These are phyloP conservation scores for Selene dorsalis DNA, from an alignment of 2,797 vertebrate species.

Conservation along the genomic window DNA sequence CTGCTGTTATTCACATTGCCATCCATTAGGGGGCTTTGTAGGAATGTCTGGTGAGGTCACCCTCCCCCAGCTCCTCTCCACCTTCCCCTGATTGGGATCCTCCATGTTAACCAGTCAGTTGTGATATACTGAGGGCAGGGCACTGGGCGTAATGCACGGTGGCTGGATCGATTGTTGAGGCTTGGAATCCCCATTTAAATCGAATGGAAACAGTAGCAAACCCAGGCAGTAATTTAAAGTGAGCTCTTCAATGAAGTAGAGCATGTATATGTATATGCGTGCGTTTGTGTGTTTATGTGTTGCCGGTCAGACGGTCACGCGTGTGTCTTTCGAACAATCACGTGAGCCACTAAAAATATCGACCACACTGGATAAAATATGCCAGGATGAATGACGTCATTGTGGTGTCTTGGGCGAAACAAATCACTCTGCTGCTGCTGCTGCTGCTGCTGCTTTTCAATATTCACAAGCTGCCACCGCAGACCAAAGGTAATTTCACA, in stretches of 20 bases:
- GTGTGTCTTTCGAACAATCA: conserved; percentile 22
- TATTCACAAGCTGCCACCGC: conserved; percentile 68
- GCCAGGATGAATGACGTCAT: conserved; percentile 12
- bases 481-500: conserved; percentile 77
- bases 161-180: conserved; percentile 62
- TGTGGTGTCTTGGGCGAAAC: conserved; percentile 42
- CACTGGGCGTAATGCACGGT: conserved; percentile 61
- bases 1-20: conserved; percentile 44
- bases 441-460: conserved; percentile 60
- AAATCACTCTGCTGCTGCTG: conserved; percentile 66
- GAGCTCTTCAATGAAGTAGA: conserved; percentile 44
- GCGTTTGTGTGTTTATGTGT: conserved; percentile 42
- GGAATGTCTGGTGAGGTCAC: conserved; percentile 59
- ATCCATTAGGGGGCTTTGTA: conserved; percentile 80
- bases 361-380: conserved; percentile 43
- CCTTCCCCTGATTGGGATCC: conserved; percentile 35
- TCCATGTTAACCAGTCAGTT: conserved; percentile 53
- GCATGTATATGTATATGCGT: conserved; percentile 23
- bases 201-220: conserved; percentile 58
- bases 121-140: conserved; percentile 63
- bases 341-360: conserved; percentile 34
- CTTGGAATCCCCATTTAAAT: conserved; percentile 58
- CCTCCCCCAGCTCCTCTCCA: conserved; percentile 39
- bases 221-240: conserved; percentile 70
- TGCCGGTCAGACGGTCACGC: conserved; percentile 26